Conservation (phyloP, 2,888 invertebrate species). For the Drosophila melanosoma region DNA sequence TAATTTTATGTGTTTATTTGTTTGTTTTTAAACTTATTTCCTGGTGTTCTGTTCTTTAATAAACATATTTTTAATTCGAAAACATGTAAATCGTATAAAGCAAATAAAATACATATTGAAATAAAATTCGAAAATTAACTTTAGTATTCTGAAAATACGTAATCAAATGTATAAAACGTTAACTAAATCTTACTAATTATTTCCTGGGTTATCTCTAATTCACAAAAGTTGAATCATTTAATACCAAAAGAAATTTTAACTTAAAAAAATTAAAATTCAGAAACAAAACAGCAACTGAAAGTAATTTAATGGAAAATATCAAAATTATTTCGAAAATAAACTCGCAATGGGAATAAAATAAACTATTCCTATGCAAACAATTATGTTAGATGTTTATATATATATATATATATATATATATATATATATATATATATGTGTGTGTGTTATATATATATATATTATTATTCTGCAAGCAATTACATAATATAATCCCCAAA, state of each 20-base stretch:
- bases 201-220: no score
- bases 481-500: not conserved
- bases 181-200: no score
- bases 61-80: not conserved
- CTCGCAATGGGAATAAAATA: not conserved
- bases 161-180: not conserved
- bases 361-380: fast-evolving
- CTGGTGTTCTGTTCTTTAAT: not conserved
- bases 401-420: not conserved
- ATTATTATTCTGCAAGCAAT: not conserved
- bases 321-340: not conserved
- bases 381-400: not conserved
- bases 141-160: not conserved
- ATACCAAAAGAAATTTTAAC: no score
- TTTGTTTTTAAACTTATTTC: not conserved
- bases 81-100: not conserved
- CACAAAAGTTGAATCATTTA: no score
- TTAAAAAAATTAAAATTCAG: not conserved
- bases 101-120: not conserved
- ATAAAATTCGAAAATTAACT: not conserved
- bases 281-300: not conserved
- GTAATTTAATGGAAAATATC: not conserved
- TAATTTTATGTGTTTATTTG: not conserved
- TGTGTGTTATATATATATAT: not conserved
- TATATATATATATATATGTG: not conserved